Base-by-base conservation (phyloP, 2,113 vertebrate genomes). In the Australoheros scitulus region DNA sequence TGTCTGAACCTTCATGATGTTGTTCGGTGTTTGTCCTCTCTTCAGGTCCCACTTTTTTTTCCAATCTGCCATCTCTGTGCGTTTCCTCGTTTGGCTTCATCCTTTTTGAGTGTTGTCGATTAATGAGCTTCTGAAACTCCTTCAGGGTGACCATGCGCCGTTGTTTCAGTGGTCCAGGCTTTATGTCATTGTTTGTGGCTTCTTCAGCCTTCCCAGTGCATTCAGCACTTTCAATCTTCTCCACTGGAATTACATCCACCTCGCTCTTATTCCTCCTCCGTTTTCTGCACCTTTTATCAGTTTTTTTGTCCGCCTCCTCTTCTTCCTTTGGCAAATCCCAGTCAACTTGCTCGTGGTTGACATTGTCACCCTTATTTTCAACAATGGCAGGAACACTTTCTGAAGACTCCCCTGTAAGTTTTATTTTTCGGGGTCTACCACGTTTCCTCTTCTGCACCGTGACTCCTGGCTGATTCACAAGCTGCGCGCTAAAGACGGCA, bases 111-210 rank as follows among this genome's bases (percentile, higher is more conserved):
- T 87, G 81, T 34, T 74, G 38, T 2, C 15, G 52, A 26, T 83
- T 84, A 34, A 85, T 61, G 2, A 92, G 63, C 20, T 91, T 80
- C 29, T 88, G 36, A 34, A 91, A 79, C 22, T 87, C 89, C 60
- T 90, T 87, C 43, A 90, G 61, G 15, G 38, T 76, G 10, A 65
- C 63, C 47, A 7, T 52, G 29, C 9, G 17, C 2, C 60, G n/a
- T 1, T 6, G 50, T 55, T 83, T 85, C 9, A 1, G 4, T 8
- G 32, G 11, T 9, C 13, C 4, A 1, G 3, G 6, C 9, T 43
- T 80, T 61, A 32, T 5, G 7, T 36, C 29, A 14, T 7, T 3
- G 4, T 38, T 57, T 0, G 29, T 0, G 15, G 34, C 22, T 4
- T 5, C 34, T 5, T 78, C 50, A 5, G 38, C 6, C 2, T 65